Conservation (phyloP, 2,888 invertebrate genomes). For the Drosophila lutescens region DNA sequence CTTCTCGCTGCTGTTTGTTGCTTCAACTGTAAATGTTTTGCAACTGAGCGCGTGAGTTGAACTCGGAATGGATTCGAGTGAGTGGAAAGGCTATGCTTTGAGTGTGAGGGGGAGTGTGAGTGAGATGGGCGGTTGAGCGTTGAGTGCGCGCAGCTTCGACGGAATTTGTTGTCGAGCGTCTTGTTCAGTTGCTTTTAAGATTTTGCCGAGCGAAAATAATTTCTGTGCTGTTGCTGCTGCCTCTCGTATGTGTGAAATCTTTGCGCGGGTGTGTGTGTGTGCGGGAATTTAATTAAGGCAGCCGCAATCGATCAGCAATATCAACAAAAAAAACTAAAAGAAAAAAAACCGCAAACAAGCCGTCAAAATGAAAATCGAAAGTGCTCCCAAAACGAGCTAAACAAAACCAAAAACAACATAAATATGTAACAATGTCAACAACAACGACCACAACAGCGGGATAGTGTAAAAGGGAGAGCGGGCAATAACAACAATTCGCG, state of each 20-base stretch:
- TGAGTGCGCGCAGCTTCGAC: conserved; percentile 62
- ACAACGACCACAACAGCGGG: conserved; percentile 46
- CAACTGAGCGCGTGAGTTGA: conserved; percentile 45
- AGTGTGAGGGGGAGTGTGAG: conserved; percentile 13
- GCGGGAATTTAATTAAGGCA: conserved; percentile 55
- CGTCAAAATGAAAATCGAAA: conserved; percentile 64
- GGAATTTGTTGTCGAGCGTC: conserved; percentile 62
- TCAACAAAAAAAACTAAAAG: conserved; percentile 34
- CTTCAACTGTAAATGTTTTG: conserved; percentile 51
- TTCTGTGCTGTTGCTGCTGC: conserved; percentile 46
- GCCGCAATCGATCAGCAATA: conserved; percentile 48
- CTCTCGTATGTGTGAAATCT: conserved; percentile 50
- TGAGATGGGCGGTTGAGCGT: not conserved
- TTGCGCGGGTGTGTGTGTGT: conserved; percentile 30
- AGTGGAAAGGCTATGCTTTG: conserved; percentile 25
- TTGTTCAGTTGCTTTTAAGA: conserved; percentile 80
- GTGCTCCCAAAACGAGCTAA: conserved; percentile 52
- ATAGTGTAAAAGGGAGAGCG: conserved; percentile 31
- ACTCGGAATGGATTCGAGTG: conserved; percentile 16
- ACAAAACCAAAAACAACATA: conserved; percentile 41
- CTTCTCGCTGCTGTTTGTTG: conserved; percentile 31
- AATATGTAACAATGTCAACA: conserved; percentile 68
- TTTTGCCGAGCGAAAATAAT: conserved; percentile 81
- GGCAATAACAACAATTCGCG: conserved; percentile 60
- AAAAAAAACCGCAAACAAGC: conserved; percentile 44